phyloP scores from a whole-genome alignment of 1,140 invertebrate genomes.

The Psilanteris sp. region DNA sequence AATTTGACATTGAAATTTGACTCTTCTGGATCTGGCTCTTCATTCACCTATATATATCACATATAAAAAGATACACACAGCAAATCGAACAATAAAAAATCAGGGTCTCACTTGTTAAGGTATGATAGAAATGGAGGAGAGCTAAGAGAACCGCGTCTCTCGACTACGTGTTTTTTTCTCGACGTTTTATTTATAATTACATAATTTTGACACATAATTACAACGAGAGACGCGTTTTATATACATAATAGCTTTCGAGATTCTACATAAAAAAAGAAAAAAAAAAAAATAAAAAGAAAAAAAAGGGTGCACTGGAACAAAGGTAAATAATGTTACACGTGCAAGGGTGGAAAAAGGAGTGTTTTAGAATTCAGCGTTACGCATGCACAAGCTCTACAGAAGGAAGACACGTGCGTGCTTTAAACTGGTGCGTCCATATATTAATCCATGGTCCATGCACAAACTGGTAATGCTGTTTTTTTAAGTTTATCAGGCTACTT shows the following conservation, averaged over 20 bases:
- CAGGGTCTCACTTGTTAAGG: conserved; percentile 23
- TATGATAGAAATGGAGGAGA: neutral
- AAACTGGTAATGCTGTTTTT: conserved; percentile 48
- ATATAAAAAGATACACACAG: conserved; percentile 58
- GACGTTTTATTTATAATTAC: conserved; percentile 2
- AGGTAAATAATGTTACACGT: neutral
- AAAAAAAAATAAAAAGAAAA: neutral
- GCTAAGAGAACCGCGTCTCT: conserved; percentile 11
- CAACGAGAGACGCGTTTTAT: conserved; percentile 25
- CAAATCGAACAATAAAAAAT: conserved; percentile 55
- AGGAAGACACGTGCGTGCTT: conserved; percentile 69
- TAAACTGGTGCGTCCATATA: conserved; percentile 64
- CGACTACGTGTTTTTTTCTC: neutral
- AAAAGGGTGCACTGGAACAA: conserved; percentile 16
- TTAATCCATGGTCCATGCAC: conserved; percentile 68
- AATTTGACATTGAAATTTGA: too few species aligned
- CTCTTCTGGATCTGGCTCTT: too few species aligned
- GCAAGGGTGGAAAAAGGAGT: conserved; percentile 18
- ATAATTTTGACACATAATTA: conserved; percentile 10
- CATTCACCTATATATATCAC: too few species aligned
- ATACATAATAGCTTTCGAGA: conserved; percentile 30
- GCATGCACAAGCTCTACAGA: conserved; percentile 68
- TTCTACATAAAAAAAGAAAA: conserved; percentile 43
- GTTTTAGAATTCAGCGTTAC: conserved; percentile 46
- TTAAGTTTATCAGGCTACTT: conserved; percentile 66